These are phyloP conservation scores for Melinaea menophilus DNA, from an alignment of 2,888 invertebrate species.

Conservation along the genomic window DNA sequence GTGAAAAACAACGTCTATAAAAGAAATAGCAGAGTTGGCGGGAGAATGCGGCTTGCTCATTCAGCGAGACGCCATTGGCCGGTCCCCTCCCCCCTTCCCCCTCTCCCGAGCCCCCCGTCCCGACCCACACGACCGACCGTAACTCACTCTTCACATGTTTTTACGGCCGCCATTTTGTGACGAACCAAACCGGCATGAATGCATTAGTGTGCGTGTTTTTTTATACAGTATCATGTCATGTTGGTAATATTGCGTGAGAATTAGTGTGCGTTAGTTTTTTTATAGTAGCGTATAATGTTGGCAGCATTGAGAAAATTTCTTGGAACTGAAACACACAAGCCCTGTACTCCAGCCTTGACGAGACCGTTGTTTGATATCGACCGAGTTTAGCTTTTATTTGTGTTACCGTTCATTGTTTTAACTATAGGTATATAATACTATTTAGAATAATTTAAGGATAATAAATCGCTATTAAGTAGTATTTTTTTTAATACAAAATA, in stretches of 20 bases:
- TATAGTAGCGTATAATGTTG: slow-evolving; percentile 31
- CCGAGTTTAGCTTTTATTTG: slow-evolving; percentile 6
- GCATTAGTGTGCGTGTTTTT: slow-evolving; percentile 57
- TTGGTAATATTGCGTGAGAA: slow-evolving; percentile 25
- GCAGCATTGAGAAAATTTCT: slow-evolving; percentile 30
- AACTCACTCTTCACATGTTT: slow-evolving; percentile 78
- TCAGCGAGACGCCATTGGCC: slow-evolving; percentile 70
- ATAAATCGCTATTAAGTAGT: neutral
- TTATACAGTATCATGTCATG: slow-evolving; percentile 31
- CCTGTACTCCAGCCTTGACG: slow-evolving; percentile 27
- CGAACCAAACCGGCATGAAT: slow-evolving; percentile 37
- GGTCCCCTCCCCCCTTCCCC: slow-evolving; percentile 40
- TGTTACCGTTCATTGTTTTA: neutral
- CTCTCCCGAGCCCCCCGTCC: slow-evolving; percentile 34
- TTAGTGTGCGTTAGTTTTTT: slow-evolving; percentile 58
- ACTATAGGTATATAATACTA: neutral
- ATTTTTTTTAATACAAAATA: too few relatives aligned
- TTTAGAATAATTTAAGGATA: neutral
- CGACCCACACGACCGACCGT: slow-evolving; percentile 52
- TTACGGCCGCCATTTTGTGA: slow-evolving; percentile 78
- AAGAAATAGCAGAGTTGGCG: slow-evolving; percentile 76
- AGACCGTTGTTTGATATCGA: slow-evolving; percentile 1
- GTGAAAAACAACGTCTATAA: slow-evolving; percentile 75
- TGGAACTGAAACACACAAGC: slow-evolving; percentile 33
- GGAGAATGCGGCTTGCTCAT: slow-evolving; percentile 63